Evolutionary conservation across 2,888 invertebrate species (phyloP).

Genomic region (Melieria omissa): DNA sequence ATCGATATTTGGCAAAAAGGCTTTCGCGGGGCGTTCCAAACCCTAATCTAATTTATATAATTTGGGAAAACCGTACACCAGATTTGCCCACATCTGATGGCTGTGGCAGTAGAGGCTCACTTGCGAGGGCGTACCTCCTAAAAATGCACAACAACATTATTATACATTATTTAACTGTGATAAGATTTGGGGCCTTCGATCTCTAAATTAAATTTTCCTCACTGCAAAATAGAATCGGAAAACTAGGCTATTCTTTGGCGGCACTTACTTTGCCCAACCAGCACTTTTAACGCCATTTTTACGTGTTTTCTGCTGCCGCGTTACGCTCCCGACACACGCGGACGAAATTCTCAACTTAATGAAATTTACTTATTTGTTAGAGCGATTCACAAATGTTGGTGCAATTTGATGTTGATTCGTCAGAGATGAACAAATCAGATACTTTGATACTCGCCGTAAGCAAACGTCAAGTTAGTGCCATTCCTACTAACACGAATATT

Average conservation of each 20-base stretch:
- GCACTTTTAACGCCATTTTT: slow-evolving; percentile 85
- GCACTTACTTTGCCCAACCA: slow-evolving; percentile 88
- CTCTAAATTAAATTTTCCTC: background rate
- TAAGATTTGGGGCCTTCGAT: background rate
- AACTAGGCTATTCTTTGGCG: slow-evolving; percentile 22
- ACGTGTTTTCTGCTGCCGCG: slow-evolving; percentile 17
- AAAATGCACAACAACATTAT: background rate
- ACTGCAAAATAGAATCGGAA: background rate
- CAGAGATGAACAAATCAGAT: no score
- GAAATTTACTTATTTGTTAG: slow-evolving; percentile 51
- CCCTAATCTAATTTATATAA: no score
- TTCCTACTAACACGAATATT: no score
- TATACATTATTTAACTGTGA: no score
- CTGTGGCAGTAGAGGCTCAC: background rate
- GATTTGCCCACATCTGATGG: background rate
- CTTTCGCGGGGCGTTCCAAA: background rate
- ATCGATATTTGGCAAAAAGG: slow-evolving; percentile 41
- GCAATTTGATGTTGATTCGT: no score
- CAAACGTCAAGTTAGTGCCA: no score
- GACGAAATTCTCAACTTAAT: slow-evolving; percentile 12
- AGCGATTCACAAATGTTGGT: rapidly evolving
- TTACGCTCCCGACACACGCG: slow-evolving; percentile 19
- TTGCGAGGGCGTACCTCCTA: background rate
- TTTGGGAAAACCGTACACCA: background rate
- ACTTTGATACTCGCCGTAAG: no score